These are phyloP conservation scores for Plebejus anna DNA, from an alignment of 2,888 invertebrate genomes.

Conservation along the genomic window DNA sequence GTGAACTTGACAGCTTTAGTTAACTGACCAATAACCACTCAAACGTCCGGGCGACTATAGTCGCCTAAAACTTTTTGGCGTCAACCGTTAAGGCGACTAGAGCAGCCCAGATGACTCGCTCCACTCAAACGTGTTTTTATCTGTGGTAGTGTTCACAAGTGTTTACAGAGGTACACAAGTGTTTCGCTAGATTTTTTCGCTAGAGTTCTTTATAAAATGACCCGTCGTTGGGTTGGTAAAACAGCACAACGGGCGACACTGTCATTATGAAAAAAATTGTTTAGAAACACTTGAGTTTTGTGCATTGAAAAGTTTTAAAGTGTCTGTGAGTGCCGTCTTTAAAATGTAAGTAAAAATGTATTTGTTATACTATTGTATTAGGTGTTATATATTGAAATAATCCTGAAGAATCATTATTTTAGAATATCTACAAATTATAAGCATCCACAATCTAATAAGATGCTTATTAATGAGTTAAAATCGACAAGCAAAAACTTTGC, in stretches of 20 bases:
- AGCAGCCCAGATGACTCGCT: no score
- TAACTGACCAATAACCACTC: no score
- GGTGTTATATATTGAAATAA: not conserved
- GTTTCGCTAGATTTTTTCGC: not conserved
- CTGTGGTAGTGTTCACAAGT: no score
- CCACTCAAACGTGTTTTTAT: no score
- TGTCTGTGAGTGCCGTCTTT: not conserved
- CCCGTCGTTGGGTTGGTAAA: not conserved
- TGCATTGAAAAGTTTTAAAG: not conserved
- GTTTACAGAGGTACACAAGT: not conserved
- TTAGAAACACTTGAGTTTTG: not conserved
- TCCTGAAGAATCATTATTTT: not conserved
- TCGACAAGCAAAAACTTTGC: not conserved
- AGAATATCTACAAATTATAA: not conserved
- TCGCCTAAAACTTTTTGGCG: no score
- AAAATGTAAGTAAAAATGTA: slow-evolving; percentile 4
- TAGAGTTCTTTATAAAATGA: not conserved
- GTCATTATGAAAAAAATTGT: not conserved
- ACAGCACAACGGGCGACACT: not conserved
- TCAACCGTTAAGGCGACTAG: no score
- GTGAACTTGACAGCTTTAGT: no score
- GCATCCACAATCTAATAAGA: not conserved
- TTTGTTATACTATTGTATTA: not conserved
- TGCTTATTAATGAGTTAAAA: not conserved
- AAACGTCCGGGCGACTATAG: no score